Evolutionary conservation across 2,113 vertebrate genomes (phyloP), one percentile per base, ranked within the genome.

Genomic region (Datnioides undecimradiatus): DNA sequence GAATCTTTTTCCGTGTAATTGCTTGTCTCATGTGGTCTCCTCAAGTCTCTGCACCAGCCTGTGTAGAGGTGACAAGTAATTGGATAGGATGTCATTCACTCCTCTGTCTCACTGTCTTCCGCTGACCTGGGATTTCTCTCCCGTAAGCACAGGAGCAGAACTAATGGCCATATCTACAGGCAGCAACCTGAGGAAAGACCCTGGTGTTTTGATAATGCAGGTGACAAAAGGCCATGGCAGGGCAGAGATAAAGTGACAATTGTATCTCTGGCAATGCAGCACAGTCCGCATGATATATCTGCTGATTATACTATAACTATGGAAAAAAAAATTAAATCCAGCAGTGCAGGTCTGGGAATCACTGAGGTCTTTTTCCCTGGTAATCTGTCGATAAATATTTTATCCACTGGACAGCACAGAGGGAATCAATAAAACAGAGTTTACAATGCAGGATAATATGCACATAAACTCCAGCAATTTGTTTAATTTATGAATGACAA

Each of bases 11-110:
- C 80, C 6, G 12, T 76, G 75, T 91, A 91, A 92, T 88, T 88
- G 86, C 87, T 85, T 86, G 92, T 89, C 88, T 92, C 84, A 48
- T 88, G 88, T 85, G 90, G 87, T 78, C 88, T 75, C 76, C 82
- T 89, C 67, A 70, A 80, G 76, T 82, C 80, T 62, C 78, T 21
- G 75, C 83, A 65, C 63, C 66, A 69, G 67, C 64, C 73, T 75
- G 59, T 73, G 77, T 63, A 52, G 84, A 86, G 88, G 84, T 90
- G 91, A 88, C 89, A 89, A 63, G 85, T 92, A 93, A 93, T 92
- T 93, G 91, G 87, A 85, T 87, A 63, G 88, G 89, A 91, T 91
- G 84, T 83, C 91, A 90, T 85, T 92, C 89, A 92, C 84, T 92
- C 85, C 63, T 71, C 68, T 70, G 77, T 79, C 79, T 88, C 87